Conservation (phyloP, 2,113 vertebrate species). For the Pungitius pungitius region DNA sequence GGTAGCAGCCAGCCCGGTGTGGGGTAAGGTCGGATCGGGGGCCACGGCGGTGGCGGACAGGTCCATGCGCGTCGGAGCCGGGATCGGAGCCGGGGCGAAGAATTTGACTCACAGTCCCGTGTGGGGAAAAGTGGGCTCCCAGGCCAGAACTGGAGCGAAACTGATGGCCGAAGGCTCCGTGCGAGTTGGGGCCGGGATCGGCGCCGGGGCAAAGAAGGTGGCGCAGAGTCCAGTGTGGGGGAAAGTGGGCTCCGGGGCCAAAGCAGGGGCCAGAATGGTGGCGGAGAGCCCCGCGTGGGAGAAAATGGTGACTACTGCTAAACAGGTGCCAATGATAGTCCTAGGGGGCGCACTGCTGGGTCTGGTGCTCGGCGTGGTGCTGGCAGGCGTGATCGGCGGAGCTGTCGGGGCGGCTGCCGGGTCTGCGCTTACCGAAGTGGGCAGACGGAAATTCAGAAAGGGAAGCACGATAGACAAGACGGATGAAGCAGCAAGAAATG, state of each 20-base stretch:
- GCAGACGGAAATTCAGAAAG: conserved; percentile 66
- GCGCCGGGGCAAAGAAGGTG: conserved; percentile 63
- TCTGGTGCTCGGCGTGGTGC: conserved; percentile 72
- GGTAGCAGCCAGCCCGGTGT: conserved; percentile 57
- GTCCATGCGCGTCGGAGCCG: conserved; percentile 49
- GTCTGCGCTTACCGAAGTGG: conserved; percentile 68
- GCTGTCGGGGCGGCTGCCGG: conserved; percentile 75
- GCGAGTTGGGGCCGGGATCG: conserved; percentile 48
- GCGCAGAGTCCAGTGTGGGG: conserved; percentile 69
- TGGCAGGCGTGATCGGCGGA: conserved; percentile 75
- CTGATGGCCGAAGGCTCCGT: conserved; percentile 55
- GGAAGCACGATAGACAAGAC: conserved; percentile 32
- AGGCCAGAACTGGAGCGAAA: conserved; percentile 64
- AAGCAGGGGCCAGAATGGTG: conserved; percentile 63
- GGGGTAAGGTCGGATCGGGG: conserved; percentile 66
- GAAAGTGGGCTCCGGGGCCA: conserved; percentile 64
- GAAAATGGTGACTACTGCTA: conserved; percentile 46
- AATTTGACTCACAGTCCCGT: conserved; percentile 67
- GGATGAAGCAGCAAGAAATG: conserved; percentile 8
- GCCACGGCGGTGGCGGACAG: conserved; percentile 57
- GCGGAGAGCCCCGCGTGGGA: conserved; percentile 72
- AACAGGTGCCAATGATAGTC: conserved; percentile 65
- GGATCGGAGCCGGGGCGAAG: conserved; percentile 60
- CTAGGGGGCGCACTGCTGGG: conserved; percentile 74
- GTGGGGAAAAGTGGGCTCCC: conserved; percentile 62